A percentile compares a stretch with the other conserved stretches of the same genome.
Conservation (phyloP, 2,797 vertebrate species). For the Stomatorhinus walkeri region DNA sequence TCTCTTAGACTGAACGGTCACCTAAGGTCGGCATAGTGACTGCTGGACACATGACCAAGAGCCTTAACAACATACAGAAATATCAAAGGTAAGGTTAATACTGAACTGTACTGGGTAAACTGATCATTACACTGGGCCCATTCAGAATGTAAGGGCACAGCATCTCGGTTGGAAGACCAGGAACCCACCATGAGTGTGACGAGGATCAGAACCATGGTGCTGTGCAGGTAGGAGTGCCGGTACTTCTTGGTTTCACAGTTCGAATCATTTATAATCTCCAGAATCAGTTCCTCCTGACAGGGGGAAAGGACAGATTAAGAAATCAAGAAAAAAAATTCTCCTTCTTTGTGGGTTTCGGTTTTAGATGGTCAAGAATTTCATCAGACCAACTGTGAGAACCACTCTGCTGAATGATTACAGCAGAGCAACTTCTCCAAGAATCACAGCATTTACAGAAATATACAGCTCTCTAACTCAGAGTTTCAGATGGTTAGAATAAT, state of each 20-base stretch:
- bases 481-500: neutral
- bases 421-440: neutral
- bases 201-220: constrained; percentile 64
- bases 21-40: neutral
- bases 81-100: neutral
- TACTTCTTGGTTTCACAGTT: constrained; percentile 49
- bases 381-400: neutral
- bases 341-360: neutral
- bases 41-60: neutral
- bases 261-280: constrained; percentile 68
- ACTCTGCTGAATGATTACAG: neutral
- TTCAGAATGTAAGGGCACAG: neutral
- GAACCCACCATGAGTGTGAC: constrained; percentile 68
- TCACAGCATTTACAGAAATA: neutral
- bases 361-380: neutral
- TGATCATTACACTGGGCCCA: neutral
- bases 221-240: constrained; percentile 75
- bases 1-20: neutral
- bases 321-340: neutral
- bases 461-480: neutral
- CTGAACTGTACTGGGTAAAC: neutral
- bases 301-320: neutral
- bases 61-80: neutral
- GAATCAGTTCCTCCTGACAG: constrained; percentile 77
- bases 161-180: neutral